phyloP scores from a whole-genome alignment of 1,140 invertebrate species.

The Callitettix versicolor region DNA sequence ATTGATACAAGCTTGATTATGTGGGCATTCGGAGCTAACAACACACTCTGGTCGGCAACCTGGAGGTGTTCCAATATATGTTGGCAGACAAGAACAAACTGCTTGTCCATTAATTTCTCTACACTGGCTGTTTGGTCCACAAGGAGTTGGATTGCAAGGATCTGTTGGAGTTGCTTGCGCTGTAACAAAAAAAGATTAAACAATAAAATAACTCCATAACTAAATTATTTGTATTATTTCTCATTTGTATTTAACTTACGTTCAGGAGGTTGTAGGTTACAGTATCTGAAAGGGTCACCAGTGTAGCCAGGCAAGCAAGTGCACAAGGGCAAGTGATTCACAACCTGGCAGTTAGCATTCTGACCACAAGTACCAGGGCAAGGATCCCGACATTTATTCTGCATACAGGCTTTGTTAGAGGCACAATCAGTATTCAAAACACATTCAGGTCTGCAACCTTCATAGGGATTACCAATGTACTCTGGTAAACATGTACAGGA shows the following conservation, averaged over 20 bases:
- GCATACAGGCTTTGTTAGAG: constrained; percentile 57
- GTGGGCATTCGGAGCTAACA: constrained; percentile 41
- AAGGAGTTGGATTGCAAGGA: constrained; percentile 33
- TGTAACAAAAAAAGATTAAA: constrained; percentile 8
- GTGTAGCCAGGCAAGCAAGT: constrained; percentile 56
- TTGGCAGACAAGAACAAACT: constrained; percentile 36
- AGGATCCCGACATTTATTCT: constrained; percentile 61
- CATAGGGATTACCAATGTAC: constrained; percentile 61
- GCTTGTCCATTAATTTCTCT: constrained; percentile 29
- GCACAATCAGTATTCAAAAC: constrained; percentile 59
- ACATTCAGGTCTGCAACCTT: constrained; percentile 63
- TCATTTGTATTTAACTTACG: too few relatives aligned
- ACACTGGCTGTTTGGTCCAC: constrained; percentile 38
- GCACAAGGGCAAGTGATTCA: constrained; percentile 61
- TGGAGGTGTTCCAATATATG: constrained; percentile 51
- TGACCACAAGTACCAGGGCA: constrained; percentile 65
- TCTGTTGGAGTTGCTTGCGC: constrained; percentile 21
- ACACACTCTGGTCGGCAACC: constrained; percentile 57
- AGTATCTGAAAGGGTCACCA: constrained; percentile 62
- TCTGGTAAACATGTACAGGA: constrained; percentile 56
- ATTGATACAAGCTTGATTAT: constrained; percentile 35
- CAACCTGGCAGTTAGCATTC: constrained; percentile 62
- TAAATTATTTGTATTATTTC: too few relatives aligned
- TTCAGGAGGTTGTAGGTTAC: constrained; percentile 37
- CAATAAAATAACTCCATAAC: too few relatives aligned